Percentiles rank a stretch among this genome's conserved stretches.
Conservation (phyloP, 2,888 invertebrate genomes). For the Watsonalla cultraria region DNA sequence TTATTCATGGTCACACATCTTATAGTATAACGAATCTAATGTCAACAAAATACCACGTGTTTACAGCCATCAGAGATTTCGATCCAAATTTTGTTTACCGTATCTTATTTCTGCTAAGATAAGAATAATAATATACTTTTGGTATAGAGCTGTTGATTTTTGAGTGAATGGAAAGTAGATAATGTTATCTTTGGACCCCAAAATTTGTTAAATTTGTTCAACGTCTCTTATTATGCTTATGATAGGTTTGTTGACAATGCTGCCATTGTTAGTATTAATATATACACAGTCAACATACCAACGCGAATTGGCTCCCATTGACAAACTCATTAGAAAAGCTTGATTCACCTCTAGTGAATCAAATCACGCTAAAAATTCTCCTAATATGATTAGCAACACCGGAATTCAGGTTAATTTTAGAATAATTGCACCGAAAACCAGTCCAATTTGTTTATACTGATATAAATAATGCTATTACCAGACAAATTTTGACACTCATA, state of each 20-base stretch:
- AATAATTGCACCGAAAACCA: conserved; percentile 5
- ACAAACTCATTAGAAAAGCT: conserved; percentile 28
- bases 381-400: conserved; percentile 1
- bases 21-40: no score
- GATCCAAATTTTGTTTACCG: no score
- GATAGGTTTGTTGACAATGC: conserved; percentile 44
- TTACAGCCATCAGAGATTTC: no score
- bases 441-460: not conserved
- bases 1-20: no score
- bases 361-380: conserved; percentile 3
- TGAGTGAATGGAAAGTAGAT: no score
- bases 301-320: conserved; percentile 16
- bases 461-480: conserved; percentile 2
- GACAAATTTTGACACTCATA: not conserved
- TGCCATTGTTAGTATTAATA: conserved; percentile 23
- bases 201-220: no score
- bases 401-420: not conserved
- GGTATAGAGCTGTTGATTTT: no score
- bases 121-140: no score
- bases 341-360: conserved; percentile 16
- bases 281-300: conserved; percentile 8
- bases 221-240: not conserved
- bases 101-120: no score
- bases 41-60: no score
- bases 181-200: no score